A percentile compares a stretch with the other conserved stretches of the same genome.
Evolutionary conservation across 2,797 vertebrate species (phyloP).

Genomic region (Anguilla pacifica): DNA sequence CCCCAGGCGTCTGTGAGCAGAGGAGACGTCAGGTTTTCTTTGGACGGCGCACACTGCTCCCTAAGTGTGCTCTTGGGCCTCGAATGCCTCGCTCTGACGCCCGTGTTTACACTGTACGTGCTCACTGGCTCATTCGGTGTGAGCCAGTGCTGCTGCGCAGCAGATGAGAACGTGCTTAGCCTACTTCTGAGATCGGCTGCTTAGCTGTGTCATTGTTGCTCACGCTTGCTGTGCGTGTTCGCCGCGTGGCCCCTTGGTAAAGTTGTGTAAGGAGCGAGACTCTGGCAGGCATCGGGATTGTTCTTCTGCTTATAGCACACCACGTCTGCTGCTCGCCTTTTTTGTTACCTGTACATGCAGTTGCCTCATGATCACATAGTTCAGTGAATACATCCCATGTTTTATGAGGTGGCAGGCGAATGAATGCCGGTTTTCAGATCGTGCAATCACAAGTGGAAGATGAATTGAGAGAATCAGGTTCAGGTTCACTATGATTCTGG

Average conservation of each 20-base stretch:
- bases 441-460: not conserved
- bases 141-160: not conserved
- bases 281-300: not conserved
- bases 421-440: not conserved
- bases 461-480: not conserved
- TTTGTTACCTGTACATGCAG: constrained; percentile 2
- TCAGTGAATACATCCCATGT: not conserved
- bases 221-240: not conserved
- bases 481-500: not conserved
- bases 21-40: constrained; percentile 57
- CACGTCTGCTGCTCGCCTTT: not conserved
- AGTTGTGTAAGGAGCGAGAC: not conserved
- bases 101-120: not conserved
- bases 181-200: not conserved
- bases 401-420: not conserved
- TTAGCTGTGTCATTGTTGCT: not conserved
- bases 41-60: constrained; percentile 61
- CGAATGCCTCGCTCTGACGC: constrained; percentile 44
- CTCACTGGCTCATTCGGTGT: not conserved
- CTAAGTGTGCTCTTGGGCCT: constrained; percentile 59
- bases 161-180: not conserved
- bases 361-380: not conserved
- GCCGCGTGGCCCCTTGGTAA: not conserved
- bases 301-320: no score
- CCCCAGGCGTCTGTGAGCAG: constrained; percentile 50